These are phyloP conservation scores for Brenthis ino DNA, from an alignment of 2,888 invertebrate genomes.

Conservation along the genomic window DNA sequence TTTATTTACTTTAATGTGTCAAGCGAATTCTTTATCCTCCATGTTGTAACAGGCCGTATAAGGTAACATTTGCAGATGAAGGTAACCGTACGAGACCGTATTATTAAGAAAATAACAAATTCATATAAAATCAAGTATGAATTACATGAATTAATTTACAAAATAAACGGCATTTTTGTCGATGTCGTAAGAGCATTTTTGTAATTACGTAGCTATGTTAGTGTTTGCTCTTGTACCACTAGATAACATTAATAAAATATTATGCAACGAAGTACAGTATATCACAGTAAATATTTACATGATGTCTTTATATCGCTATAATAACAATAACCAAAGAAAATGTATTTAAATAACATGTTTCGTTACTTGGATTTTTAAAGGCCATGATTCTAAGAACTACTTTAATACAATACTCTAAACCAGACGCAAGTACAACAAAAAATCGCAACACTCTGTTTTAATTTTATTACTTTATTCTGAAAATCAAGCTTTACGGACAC, in stretches of 20 bases:
- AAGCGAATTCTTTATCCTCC: slow-evolving; percentile 26
- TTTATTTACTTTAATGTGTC: slow-evolving; percentile 31
- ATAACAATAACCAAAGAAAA: too few relatives aligned
- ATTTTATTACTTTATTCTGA: slow-evolving; percentile 14
- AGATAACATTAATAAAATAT: too few relatives aligned
- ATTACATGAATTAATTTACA: neutral
- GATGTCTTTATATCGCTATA: too few relatives aligned
- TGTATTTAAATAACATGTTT: too few relatives aligned
- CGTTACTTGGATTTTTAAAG: too few relatives aligned
- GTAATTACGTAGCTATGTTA: neutral
- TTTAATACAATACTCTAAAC: neutral
- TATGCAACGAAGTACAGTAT: too few relatives aligned
- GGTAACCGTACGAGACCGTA: slow-evolving; percentile 16
- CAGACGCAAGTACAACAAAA: slow-evolving; percentile 1
- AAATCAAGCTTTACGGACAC: slow-evolving; percentile 18
- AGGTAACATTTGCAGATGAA: slow-evolving; percentile 27
- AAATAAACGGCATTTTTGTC: slow-evolving; percentile 1
- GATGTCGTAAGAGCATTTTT: neutral
- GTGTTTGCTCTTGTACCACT: too few relatives aligned
- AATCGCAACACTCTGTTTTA: neutral
- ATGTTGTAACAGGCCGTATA: slow-evolving; percentile 30
- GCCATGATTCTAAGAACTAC: neutral
- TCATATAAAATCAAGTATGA: slow-evolving; percentile 8
- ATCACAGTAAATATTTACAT: too few relatives aligned
- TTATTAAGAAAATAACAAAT: slow-evolving; percentile 18